Base-by-base conservation (phyloP, 2,888 invertebrate species). In the Muschampia plurimacula region DNA sequence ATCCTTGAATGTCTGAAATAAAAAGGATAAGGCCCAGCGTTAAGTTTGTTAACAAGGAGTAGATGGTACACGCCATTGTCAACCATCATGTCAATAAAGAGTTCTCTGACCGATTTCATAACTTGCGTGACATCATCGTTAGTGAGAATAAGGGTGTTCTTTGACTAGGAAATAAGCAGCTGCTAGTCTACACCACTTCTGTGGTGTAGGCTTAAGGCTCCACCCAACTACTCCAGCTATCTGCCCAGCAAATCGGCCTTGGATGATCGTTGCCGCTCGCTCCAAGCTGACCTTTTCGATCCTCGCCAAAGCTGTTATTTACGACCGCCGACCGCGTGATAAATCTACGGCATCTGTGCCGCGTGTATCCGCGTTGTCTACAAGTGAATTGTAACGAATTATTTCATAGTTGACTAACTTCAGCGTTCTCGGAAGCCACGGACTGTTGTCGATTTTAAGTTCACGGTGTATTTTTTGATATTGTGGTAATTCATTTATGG, bases 281-380 rank as follows among this genome's bases (percentile, higher is more conserved):
- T 67, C 67, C 83, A 83, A 86, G 75, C 78, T 83, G 82, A 84
- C 84, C 85, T 91, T 91, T 91, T 84, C 85, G 86, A 84, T 86
- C 85, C 86, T 72, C 69, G 82, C 82, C 81, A 80, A 81, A 79
- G 73, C 80, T 72, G 84, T 88, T 90, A 91, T 92, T 92, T 92
- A 92, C 87, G 84, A 83, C 83, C 80, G 78, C 81, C 82, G 82
- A 82, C 83, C 79, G 77, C 78, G 78, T 82, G 86, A 92, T 92
- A 91, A 92, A 92, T 91, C 87, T 84, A 79, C 81, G 74, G 81
- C 86, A 86, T 87, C 85, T 86, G 83, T 83, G 80, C 80, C 79
- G 77, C 65, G 77, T 79, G 83, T 84, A 91, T 91, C 91, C 90
- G 90, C 85, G 83, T 91, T 89, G 84, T 82, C 82, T 41, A 44